Percentiles rank a stretch among this genome's conserved stretches.
Evolutionary conservation across 1,140 invertebrate species (phyloP).

Genomic region (Heterodera schachtii): DNA sequence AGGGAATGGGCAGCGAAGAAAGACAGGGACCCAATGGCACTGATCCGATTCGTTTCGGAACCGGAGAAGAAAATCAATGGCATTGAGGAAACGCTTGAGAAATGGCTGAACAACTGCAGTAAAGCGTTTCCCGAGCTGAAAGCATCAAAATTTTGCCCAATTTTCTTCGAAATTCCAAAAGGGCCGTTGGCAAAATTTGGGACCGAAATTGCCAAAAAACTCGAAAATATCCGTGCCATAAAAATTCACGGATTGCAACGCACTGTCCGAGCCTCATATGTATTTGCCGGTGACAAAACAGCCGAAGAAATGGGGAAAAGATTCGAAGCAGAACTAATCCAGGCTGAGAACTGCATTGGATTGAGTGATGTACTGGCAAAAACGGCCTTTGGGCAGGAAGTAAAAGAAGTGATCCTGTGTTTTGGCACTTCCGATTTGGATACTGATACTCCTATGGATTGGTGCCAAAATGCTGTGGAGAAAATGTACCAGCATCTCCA

Average conservation of each 20-base stretch:
- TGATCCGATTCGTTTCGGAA: too few relatives aligned
- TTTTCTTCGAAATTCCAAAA: too few relatives aligned
- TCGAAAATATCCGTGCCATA: neutral
- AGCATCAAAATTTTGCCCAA: too few relatives aligned
- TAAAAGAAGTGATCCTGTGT: neutral
- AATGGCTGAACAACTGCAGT: too few relatives aligned
- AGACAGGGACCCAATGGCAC: too few relatives aligned
- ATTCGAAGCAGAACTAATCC: neutral
- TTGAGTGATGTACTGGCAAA: neutral
- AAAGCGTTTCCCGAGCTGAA: too few relatives aligned
- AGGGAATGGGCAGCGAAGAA: too few relatives aligned
- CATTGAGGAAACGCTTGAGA: too few relatives aligned
- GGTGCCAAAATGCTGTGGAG: neutral
- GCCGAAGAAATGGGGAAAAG: neutral
- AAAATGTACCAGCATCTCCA: neutral
- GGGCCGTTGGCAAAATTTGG: too few relatives aligned
- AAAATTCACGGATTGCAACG: neutral
- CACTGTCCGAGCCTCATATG: neutral
- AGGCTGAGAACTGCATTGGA: too few relatives aligned
- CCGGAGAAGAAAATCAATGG: too few relatives aligned
- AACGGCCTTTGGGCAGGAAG: neutral
- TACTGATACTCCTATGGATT: neutral
- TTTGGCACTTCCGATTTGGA: neutral
- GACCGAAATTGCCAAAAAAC: too few relatives aligned
- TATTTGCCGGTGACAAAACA: neutral